phyloP scores from a whole-genome alignment of 2,113 vertebrate genomes.

The Lathamus discolor region DNA sequence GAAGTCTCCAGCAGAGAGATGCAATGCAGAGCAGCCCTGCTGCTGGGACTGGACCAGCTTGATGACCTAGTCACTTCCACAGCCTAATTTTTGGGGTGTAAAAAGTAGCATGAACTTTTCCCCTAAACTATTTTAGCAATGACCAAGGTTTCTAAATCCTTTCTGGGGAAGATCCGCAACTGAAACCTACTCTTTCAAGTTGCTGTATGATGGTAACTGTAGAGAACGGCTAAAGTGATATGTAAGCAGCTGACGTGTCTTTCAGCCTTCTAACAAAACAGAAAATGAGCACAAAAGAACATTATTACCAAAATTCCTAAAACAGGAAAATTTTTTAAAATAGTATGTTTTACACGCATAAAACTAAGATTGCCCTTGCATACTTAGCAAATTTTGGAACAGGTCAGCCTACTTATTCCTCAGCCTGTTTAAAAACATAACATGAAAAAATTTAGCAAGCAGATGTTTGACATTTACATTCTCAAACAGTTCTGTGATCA shows the following conservation, averaged over 20 bases:
- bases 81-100: neutral
- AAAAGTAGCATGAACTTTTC: neutral
- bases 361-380: neutral
- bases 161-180: neutral
- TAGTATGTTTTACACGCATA: neutral
- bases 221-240: neutral
- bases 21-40: neutral
- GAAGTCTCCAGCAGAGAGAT: neutral
- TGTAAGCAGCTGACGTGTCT: neutral
- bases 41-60: conserved; percentile 2
- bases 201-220: neutral
- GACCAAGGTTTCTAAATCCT: neutral
- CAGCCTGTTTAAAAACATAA: neutral
- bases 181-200: neutral
- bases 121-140: neutral
- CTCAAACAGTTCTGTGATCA: neutral
- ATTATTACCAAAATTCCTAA: neutral
- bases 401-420: neutral
- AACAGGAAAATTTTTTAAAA: neutral
- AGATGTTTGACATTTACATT: conserved; percentile 11
- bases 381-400: neutral
- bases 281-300: neutral
- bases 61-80: neutral
- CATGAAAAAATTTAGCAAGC: neutral
- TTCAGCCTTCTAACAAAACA: neutral